Conservation (phyloP, 1,140 invertebrate genomes). For the Caerostris extrusa region DNA sequence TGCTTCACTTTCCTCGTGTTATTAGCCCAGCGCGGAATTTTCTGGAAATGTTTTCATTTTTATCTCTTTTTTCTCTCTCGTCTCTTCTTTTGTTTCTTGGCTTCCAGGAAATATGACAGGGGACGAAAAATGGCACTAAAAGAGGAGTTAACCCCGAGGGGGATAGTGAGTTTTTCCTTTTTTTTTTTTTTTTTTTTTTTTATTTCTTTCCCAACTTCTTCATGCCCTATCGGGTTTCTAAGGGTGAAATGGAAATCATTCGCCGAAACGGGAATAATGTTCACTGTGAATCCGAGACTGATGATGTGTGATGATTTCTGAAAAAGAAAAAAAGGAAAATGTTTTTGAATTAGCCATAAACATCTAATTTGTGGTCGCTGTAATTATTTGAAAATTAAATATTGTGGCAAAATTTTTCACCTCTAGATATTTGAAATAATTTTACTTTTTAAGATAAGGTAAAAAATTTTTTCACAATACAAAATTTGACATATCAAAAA, state of each 20-base stretch:
- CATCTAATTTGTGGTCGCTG: background rate
- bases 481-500: too few relatives aligned
- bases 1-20: slow-evolving; percentile 42
- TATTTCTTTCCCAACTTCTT: background rate
- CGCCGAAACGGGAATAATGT: background rate
- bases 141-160: slow-evolving; percentile 59
- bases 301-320: background rate
- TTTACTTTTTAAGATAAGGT: background rate
- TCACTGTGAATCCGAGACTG: background rate
- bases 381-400: background rate
- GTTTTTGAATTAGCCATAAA: background rate
- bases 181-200: too few relatives aligned
- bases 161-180: background rate
- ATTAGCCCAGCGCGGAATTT: slow-evolving; percentile 60
- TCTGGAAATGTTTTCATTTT: slow-evolving; percentile 39
- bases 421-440: background rate
- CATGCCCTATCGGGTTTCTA: background rate
- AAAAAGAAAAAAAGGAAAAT: background rate
- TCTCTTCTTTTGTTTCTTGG: background rate
- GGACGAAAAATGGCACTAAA: slow-evolving; percentile 57
- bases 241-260: slow-evolving; percentile 26
- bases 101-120: slow-evolving; percentile 42
- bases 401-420: background rate
- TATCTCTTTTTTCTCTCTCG: background rate
- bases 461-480: too few relatives aligned